Evolutionary conservation across 2,113 vertebrate species (phyloP), one percentile per base, ranked within the genome.

Genomic region (Rana temporaria): DNA sequence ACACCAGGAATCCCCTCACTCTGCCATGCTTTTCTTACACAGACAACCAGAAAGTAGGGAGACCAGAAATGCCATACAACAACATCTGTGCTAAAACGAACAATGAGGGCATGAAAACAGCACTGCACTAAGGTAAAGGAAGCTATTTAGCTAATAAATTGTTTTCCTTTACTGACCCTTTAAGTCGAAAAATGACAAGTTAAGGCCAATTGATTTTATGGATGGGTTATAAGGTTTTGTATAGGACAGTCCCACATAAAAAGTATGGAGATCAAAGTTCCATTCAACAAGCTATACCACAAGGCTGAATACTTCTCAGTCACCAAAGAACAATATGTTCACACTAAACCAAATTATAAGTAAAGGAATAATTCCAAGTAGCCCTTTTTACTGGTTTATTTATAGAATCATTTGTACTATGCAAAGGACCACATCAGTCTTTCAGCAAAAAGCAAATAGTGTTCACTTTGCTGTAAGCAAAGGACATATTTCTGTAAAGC

Each of bases 141-240:
- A n/a, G n/a, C n/a, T n/a, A n/a, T n/a, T n/a, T n/a, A n/a, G n/a
- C n/a, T n/a, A n/a, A n/a, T n/a, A n/a, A n/a, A n/a, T n/a, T n/a
- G n/a, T n/a, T n/a, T n/a, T n/a, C n/a, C n/a, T n/a, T n/a, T n/a
- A n/a, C n/a, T n/a, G n/a, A n/a, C n/a, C n/a, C n/a, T n/a, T 34
- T 52, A 52, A 70, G 19, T 70, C 67, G 34, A 52, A 72, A 81
- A 22, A 75, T 34, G 53, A n/a, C 56, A 48, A 32, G 32, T 73
- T 72, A 72, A 81, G 69, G 60, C 38, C 59, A 72, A 81, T 56
- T 81, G 59, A 64, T 34, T 72, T 59, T 22, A 62, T n/a, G 52
- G 5, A 52, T 20, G 48, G 38, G 57, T 65, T 64, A 30, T 26
- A 55, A 72, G 22, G 17, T 34, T 81, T 18, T 72, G 18, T 20